Evolutionary conservation across 1,140 invertebrate species (phyloP), one percentile per base, ranked within the genome.

Genomic region (Charaxes varanes): DNA sequence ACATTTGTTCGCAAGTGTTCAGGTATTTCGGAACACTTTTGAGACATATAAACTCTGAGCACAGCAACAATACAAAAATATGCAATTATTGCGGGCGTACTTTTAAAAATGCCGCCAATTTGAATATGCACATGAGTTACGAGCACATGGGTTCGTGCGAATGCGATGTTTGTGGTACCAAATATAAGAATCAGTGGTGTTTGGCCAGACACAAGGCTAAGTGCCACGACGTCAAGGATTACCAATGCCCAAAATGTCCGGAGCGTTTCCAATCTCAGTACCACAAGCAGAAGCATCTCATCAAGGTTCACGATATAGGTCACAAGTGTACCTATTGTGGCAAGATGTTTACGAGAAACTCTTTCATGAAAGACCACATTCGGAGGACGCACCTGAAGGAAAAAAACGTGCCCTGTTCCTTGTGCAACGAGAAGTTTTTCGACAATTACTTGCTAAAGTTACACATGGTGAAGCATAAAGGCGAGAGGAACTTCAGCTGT

Each of bases 381-480:
- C 40, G 76, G 4, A 32, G 79, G 12, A 76, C 66, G 3, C 78
- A 82, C 65, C 62, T 80, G 41, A 82, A 80, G 19, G 78, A 82
- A 37, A 80, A 77, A 23, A 70, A 74, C 18, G 68, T 77, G 1
- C 50, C 61, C 0, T 83, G 79, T 26, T 58, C 73, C 0, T 49
- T 83, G 6, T 83, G 79, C 16, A 61, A 62, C 28, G 71, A 77
- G 21, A 74, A 63, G 14, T 80, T 83, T 24, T 83, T 80, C 15
- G 72, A 83, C 40, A 79, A 77, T 41, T 60, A 79, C 36, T 36
- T 67, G 2, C 24, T 83, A 27, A 68, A 34, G 19, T 32, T 79
- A 47, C 79, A 83, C 70, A 92, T 93, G 85, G 81, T 90, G 12
- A 90, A 87, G 12, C 90, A 92, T 48, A 87, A 89, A 2, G 89